A percentile compares a stretch with the other conserved stretches of the same genome.
Evolutionary conservation across 2,113 vertebrate genomes (phyloP).

Genomic region (Pachypanchax playfairii): DNA sequence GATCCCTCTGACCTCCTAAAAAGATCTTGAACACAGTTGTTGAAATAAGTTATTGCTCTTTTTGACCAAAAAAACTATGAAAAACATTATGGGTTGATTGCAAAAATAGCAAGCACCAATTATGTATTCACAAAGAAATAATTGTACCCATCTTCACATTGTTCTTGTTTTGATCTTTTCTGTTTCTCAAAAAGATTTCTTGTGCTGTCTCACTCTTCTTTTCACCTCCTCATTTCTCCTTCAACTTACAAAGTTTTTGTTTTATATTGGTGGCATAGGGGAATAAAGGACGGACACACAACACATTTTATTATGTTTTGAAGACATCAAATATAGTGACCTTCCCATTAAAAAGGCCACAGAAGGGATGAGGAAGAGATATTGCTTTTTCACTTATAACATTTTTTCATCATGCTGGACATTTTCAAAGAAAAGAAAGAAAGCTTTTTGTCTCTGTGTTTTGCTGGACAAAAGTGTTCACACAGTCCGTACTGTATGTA

Average conservation of each 20-base stretch:
- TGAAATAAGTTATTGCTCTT: slow-evolving; percentile 1
- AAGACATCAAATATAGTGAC: slow-evolving; percentile 73
- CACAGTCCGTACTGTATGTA: too few species aligned
- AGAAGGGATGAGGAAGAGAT: slow-evolving; percentile 59
- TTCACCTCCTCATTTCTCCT: slow-evolving; percentile 36
- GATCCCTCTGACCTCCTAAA: slow-evolving; percentile 1
- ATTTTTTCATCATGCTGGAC: slow-evolving; percentile 57
- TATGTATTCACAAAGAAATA: slow-evolving; percentile 11
- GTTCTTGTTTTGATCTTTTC: slow-evolving; percentile 16
- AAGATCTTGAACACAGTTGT: neutral
- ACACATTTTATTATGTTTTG: slow-evolving; percentile 76
- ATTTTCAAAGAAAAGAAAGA: slow-evolving; percentile 24
- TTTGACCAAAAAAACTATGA: neutral
- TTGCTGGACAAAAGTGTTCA: slow-evolving; percentile 6
- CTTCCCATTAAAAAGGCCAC: slow-evolving; percentile 75
- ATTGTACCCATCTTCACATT: neutral
- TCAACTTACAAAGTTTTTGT: slow-evolving; percentile 61
- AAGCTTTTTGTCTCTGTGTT: slow-evolving; percentile 8
- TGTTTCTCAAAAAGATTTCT: slow-evolving; percentile 16
- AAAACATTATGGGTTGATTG: neutral
- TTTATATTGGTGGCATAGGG: slow-evolving; percentile 71
- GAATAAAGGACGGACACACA: slow-evolving; percentile 67
- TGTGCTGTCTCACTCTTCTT: slow-evolving; percentile 6
- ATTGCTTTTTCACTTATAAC: slow-evolving; percentile 75
- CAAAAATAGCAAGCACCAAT: slow-evolving; percentile 8